A percentile compares a stretch with the other conserved stretches of the same genome.
These are phyloP conservation scores for Pyralis farinalis DNA, from an alignment of 2,888 invertebrate genomes.

Conservation along the genomic window DNA sequence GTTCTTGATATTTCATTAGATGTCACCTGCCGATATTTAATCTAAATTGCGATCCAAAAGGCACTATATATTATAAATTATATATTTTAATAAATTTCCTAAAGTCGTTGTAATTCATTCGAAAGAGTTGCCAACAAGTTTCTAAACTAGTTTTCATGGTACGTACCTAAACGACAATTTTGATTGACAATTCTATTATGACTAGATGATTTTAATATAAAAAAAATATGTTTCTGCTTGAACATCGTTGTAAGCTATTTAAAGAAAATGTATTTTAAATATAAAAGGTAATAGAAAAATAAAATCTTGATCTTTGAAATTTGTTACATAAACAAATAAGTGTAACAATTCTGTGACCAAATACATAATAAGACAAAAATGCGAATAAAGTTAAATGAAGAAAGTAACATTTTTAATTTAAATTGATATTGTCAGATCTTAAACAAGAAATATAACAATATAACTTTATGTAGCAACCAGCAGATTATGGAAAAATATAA, in stretches of 20 bases:
- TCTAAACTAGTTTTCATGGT: neutral
- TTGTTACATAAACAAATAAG: no score
- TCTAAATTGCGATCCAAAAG: constrained; percentile 56
- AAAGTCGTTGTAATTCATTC: constrained; percentile 41
- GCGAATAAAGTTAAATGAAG: no score
- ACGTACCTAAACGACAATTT: neutral
- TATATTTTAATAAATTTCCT: constrained; percentile 40
- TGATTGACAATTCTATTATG: no score
- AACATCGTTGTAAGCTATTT: no score
- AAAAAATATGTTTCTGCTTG: no score
- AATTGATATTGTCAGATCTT: neutral
- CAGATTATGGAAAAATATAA: neutral
- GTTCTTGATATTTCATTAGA: neutral
- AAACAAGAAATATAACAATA: no score
- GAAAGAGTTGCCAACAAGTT: neutral
- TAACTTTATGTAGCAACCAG: neutral
- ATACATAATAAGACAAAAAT: no score
- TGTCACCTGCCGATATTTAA: constrained; percentile 30
- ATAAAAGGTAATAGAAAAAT: no score
- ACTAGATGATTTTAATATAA: no score
- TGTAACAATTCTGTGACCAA: no score
- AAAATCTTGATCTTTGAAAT: no score
- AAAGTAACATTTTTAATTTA: neutral
- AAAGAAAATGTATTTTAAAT: no score
- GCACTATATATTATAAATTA: constrained; percentile 56